Conservation (phyloP, 1,140 invertebrate species). For the Drosophila trapezifrons region DNA sequence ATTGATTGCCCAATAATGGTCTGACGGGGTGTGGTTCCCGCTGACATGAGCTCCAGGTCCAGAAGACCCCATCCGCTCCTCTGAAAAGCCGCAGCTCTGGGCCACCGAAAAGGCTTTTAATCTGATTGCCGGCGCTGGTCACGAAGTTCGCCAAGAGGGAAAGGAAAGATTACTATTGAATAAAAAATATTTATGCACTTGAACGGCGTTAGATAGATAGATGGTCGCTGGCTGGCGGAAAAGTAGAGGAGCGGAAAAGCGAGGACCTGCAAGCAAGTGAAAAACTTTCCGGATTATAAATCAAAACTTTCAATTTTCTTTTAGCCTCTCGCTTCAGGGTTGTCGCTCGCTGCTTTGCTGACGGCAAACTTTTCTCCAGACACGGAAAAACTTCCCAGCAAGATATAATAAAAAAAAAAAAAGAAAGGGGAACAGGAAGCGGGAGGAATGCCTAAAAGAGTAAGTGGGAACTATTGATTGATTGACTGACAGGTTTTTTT, state of each 20-base stretch:
- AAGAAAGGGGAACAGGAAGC: not conserved
- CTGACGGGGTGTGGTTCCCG: constrained; percentile 28
- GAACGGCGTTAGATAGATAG: constrained; percentile 70
- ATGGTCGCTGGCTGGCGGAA: constrained; percentile 27
- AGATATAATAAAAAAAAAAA: constrained; percentile 5
- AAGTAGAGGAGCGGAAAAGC: constrained; percentile 6
- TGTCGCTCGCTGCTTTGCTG: constrained; percentile 48
- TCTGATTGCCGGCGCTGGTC: constrained; percentile 73
- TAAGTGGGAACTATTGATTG: constrained; percentile 64
- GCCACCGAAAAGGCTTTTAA: constrained; percentile 74
- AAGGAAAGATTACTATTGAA: constrained; percentile 41
- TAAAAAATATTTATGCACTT: constrained; percentile 80
- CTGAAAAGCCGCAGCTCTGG: constrained; percentile 18
- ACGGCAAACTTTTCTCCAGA: constrained; percentile 68
- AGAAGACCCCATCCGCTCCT: not conserved
- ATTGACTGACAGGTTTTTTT: constrained; percentile 64
- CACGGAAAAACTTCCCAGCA: constrained; percentile 31
- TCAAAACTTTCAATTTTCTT: constrained; percentile 80
- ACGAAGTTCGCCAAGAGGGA: constrained; percentile 45
- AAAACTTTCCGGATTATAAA: constrained; percentile 77
- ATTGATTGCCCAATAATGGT: constrained; percentile 72
- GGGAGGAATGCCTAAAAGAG: constrained; percentile 37
- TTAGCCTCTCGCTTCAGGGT: constrained; percentile 48
- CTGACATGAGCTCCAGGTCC: constrained; percentile 26
- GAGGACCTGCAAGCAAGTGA: constrained; percentile 44